These are phyloP conservation scores for Astropecten irregularis DNA, from an alignment of 53 echinoderm and acorn worm species.

Conservation along the genomic window DNA sequence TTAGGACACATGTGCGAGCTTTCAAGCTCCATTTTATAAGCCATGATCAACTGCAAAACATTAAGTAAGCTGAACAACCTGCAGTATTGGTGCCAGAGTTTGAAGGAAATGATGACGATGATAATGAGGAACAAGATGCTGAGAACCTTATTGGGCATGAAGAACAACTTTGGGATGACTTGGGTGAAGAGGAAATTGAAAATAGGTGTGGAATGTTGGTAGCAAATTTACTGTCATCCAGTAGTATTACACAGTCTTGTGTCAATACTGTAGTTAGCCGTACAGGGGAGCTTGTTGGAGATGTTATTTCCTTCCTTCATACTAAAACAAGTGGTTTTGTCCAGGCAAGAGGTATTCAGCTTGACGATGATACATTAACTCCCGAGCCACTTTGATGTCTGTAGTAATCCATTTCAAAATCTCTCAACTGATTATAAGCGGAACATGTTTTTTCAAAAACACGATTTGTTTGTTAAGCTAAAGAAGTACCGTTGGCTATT, in stretches of 20 bases:
- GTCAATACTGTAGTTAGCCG: constrained; percentile 32
- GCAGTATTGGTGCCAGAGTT: too few relatives aligned
- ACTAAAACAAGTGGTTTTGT: constrained; percentile 17
- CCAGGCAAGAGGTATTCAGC: neutral
- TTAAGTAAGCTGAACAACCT: too few relatives aligned
- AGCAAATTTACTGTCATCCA: constrained; percentile 36
- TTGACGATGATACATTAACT: neutral
- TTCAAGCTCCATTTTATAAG: neutral
- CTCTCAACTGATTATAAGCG: neutral
- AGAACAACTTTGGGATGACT: neutral
- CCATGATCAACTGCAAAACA: neutral
- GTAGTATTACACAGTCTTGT: constrained; percentile 58
- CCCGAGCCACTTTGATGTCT: neutral
- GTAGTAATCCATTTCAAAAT: neutral
- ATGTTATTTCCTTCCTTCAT: constrained; percentile 42
- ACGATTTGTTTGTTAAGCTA: neutral
- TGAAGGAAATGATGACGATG: neutral
- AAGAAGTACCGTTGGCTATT: too few relatives aligned
- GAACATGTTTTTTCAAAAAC: neutral
- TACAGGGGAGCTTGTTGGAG: neutral
- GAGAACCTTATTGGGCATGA: too few relatives aligned
- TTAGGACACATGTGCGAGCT: neutral
- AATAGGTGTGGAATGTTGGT: constrained; percentile 30
- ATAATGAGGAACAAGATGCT: neutral
- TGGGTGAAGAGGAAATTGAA: constrained; percentile 41